A percentile compares a stretch with the other conserved stretches of the same genome.
Evolutionary conservation across 2,113 vertebrate genomes (phyloP).

Genomic region (Callipepla squamata): DNA sequence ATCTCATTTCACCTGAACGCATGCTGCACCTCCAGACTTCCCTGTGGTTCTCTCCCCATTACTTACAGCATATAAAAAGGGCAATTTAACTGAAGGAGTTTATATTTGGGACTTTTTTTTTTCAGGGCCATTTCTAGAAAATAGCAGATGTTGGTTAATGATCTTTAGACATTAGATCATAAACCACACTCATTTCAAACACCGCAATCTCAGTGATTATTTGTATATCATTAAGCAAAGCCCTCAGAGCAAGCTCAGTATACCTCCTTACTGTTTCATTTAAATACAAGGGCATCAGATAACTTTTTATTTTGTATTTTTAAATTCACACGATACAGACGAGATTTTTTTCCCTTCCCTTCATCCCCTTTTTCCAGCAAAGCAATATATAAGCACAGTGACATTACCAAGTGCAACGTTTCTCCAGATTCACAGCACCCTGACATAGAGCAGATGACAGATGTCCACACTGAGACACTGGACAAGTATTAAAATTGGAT

Average conservation of each 20-base stretch:
- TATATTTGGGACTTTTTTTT: conserved; percentile 24
- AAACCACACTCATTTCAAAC: conserved; percentile 46
- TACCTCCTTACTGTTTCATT: neutral
- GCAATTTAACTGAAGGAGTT: conserved; percentile 45
- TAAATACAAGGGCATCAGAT: neutral
- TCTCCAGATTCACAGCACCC: neutral
- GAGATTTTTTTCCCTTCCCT: neutral
- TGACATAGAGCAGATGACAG: conserved; percentile 18
- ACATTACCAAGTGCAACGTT: conserved; percentile 16
- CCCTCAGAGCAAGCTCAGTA: neutral
- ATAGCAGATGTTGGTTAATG: conserved; percentile 53
- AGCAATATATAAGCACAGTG: neutral
- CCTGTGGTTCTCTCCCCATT: neutral
- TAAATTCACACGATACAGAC: neutral
- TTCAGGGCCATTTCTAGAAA: conserved; percentile 37
- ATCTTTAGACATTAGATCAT: conserved; percentile 54
- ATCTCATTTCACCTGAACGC: neutral
- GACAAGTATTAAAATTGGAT: conserved; percentile 37
- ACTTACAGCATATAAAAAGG: conserved; percentile 55
- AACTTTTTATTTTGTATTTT: neutral
- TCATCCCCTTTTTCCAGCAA: conserved; percentile 10
- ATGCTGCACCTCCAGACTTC: conserved; percentile 29
- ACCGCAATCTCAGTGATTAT: neutral
- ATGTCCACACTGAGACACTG: neutral
- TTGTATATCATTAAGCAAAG: conserved; percentile 33